Conservation (phyloP, 2,888 invertebrate genomes). For the Diarsia mendica region DNA sequence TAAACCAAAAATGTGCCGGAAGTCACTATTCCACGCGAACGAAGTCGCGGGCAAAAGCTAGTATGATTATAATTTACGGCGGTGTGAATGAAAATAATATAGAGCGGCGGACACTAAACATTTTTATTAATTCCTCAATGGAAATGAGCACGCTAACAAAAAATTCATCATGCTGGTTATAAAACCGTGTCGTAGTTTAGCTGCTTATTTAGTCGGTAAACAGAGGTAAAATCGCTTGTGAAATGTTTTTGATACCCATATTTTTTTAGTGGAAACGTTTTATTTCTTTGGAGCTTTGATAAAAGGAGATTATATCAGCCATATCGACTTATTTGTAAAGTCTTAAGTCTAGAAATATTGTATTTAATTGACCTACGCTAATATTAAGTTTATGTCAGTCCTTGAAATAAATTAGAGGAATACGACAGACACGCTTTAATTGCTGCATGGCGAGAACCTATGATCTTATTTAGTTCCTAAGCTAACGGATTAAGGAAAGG, state of each 20-base stretch:
- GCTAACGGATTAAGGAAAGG: not conserved
- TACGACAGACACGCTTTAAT: not conserved
- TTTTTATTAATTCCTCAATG: conserved; percentile 56
- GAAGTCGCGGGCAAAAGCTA: no score
- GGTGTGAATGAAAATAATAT: conserved; percentile 47
- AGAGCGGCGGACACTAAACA: conserved; percentile 51
- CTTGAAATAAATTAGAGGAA: not conserved
- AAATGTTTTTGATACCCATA: not conserved
- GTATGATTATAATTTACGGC: conserved; percentile 21
- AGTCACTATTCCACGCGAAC: no score
- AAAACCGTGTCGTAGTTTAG: conserved; percentile 39
- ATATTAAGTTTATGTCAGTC: not conserved
- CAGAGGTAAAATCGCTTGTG: conserved; percentile 16
- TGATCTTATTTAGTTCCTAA: conserved; percentile 1
- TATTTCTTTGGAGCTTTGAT: not conserved
- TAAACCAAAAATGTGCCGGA: no score
- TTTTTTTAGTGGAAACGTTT: not conserved
- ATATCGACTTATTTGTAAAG: not conserved
- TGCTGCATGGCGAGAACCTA: not conserved
- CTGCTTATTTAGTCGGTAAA: conserved; percentile 27
- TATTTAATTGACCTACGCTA: no score
- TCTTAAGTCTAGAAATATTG: no score
- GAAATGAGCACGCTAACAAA: conserved; percentile 29
- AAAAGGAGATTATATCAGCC: not conserved
- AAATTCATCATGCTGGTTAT: conserved; percentile 43